Base-by-base conservation (phyloP, 2,113 vertebrate species). In the Eclectus roratus region DNA sequence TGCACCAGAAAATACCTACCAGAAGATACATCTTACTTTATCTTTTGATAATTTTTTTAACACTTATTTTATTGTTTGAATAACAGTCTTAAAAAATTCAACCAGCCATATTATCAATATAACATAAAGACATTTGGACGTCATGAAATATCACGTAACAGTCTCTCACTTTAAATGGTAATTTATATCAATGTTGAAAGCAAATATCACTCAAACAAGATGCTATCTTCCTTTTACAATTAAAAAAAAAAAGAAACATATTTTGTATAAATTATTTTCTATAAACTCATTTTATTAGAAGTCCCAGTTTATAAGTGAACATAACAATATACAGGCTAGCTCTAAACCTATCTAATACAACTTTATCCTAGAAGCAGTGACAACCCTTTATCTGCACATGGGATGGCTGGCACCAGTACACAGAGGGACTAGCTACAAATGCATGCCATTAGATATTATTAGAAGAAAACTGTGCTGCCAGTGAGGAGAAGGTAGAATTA, bases 401-500 rank as follows among this genome's bases (percentile, higher is more conserved):
- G 63, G 73, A 85, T 58, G 86, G 39, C 70, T 91, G 82, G 83
- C 84, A 93, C 31, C 37, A 82, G 49, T 15, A 63, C 56, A 64
- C 33, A 55, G 80, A 81, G 35, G 37, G 55, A 64, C 29, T 33
- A 84, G 77, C 82, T 94, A 91, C 83, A 86, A 92, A 77, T 64
- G 58, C 61, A 86, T 37, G 50, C 60, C 73, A 43, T 80, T 83
- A 89, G 49, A 50, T 78, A 79, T 83, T 83, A 76, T 58, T 50
- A 79, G 70, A 88, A 82, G 56, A 93, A 92, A 96, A 86, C 69
- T 63, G 41, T 86, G 65, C 87, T 95, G 56, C 76, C 71, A 72
- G 71, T 5, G 9, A 79, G 1, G 5, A 69, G 53, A 72, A 96
- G 60, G 43, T 52, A 87, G 65, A 73, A 88, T 81, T 93, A 71